phyloP scores from a whole-genome alignment of 2,113 vertebrate genomes.

The Ophthalmolycus amberensis region DNA sequence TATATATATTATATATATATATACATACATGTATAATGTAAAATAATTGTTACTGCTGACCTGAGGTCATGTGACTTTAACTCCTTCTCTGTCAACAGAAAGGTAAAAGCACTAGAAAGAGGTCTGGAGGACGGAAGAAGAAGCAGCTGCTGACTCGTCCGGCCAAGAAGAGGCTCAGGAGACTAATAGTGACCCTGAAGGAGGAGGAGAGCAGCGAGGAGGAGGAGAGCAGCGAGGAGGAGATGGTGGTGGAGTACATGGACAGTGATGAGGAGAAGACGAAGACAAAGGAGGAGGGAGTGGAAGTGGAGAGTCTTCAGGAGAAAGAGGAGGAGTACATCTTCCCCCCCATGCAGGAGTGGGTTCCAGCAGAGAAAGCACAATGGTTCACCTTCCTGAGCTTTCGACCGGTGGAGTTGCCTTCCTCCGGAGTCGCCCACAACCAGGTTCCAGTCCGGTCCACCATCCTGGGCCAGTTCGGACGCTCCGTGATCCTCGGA shows the following conservation, averaged over 20 bases:
- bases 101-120: neutral
- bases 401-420: conserved; percentile 22
- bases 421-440: neutral
- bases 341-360: conserved; percentile 82
- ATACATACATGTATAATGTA: no score
- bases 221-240: conserved; percentile 6
- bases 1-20: no score
- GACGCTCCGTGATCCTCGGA: conserved; percentile 45
- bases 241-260: conserved; percentile 61
- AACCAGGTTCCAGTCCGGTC: neutral
- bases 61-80: neutral
- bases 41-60: no score
- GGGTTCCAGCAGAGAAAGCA: conserved; percentile 78
- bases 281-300: neutral
- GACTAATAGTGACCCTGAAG: neutral
- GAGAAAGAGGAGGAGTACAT: neutral
- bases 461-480: conserved; percentile 62
- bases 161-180: conserved; percentile 5
- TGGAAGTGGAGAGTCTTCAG: neutral
- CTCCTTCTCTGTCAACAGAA: neutral
- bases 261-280: conserved; percentile 52
- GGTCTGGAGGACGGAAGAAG: neutral
- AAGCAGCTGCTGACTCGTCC: neutral
- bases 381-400: neutral
- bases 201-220: neutral